Evolutionary conservation across 2,797 vertebrate species (phyloP), one percentile per base, ranked within the genome.

Genomic region (Sebastes trivittatus): DNA sequence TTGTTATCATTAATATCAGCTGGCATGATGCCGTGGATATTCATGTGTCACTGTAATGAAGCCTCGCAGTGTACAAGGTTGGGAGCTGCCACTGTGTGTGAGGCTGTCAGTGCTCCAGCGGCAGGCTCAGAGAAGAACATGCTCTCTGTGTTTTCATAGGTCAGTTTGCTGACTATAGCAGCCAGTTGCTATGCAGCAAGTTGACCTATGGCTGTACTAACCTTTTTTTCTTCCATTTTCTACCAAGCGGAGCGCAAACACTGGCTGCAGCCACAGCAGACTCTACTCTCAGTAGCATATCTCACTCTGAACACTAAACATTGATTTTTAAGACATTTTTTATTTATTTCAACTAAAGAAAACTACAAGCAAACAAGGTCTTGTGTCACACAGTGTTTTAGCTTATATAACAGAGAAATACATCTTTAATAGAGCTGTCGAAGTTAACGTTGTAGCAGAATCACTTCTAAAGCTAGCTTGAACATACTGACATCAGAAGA

Each of bases 171-270:
- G 88, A 91, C 89, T 87, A 72, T 85, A 72, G 80, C 86, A 81
- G 68, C 78, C 87, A 81, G 93, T 94, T 94, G 92, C 93, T 93
- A 93, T 94, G 93, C 93, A 92, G 93, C 82, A 70, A 78, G 77
- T 86, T 88, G 91, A 92, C 92, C 92, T 90, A 80, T 90, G 87
- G 80, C 88, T 83, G 80, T 83, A 60, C 87, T 72, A 83, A 88
- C 81, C 89, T 80, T 81, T 83, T 84, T 77, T 80, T 81, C 78
- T 82, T 84, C 85, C 30, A 42, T 85, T 83, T 86, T 87, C 77
- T 75, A 72, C 65, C 78, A 69, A 67, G 78, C 71, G 72, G 38
- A 64, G 64, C 80, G 75, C 56, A 87, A 84, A 84, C 62, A 49
- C 67, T 67, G 34, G 56, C 34, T 84, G 70, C 61, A 77, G 72